Evolutionary conservation across 2,113 vertebrate species (phyloP), one percentile per base, ranked within the genome.

Genomic region (Scophthalmus maximus): DNA sequence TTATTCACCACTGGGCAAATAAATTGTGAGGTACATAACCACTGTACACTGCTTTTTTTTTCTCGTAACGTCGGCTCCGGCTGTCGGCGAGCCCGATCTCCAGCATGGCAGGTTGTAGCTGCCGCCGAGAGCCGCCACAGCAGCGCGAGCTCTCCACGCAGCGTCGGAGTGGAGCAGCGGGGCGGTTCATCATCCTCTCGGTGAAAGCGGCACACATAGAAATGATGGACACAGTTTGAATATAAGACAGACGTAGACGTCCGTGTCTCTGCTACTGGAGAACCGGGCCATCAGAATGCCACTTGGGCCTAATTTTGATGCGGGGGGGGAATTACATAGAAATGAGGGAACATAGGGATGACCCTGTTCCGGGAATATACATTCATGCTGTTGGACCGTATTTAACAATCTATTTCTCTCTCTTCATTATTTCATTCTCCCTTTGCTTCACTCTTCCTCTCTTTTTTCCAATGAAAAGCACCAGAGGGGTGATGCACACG

Each of bases 121-220:
- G 62, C n/a, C 64, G 71, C 4, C 42, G 65, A 69, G 59, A 68
- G 50, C 49, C 62, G 52, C 30, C 47, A 53, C 59, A 73, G 73
- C 68, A 38, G 52, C 14, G 42, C 6, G 38, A 57, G 57, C 46
- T 26, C 18, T 58, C 25, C 0, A 3, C 23, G 65, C 57, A 55
- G 60, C 36, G 64, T 73, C 78, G 25, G 30, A 56, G 57, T 23
- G 29, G 40, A 58, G 71, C 12, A 20, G 34, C 5, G 42, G 56
- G 32, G 42, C 32, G 68, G 57, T 75, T 53, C 68, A 70, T 67
- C 6, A 51, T 32, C 10, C 36, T 20, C 62, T 9, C 65, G 55
- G 52, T 23, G 9, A 17, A 36, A 56, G 27, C 22, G 47, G 44
- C 44, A 59, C 18, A 6, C 20, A 29, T 50, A 36, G 11, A 40